Evolutionary conservation across 2,888 invertebrate species (phyloP), one percentile per base, ranked within the genome.

Genomic region (Polyommatus iphigenia): DNA sequence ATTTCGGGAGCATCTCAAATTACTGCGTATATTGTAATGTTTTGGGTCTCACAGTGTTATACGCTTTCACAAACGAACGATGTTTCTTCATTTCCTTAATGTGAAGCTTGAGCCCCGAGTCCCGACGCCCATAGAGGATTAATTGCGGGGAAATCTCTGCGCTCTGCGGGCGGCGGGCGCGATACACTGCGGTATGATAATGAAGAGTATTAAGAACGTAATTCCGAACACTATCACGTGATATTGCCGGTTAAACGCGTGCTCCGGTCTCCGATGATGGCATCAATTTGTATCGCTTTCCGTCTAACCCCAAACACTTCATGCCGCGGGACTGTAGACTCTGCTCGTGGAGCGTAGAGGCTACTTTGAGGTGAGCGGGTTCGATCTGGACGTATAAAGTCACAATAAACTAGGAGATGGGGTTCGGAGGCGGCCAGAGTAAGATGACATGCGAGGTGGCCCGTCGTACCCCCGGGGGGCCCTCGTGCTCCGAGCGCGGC

Each of bases 201-300:
- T 72, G 59, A 73, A 46, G 20, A 73, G 85, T 86, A 88, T 87
- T 89, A 89, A 88, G 88, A 87, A 86, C 86, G 85, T 85, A 86
- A 88, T 57, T 77, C 29, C 67, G 41, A 71, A 71, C 71, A 32
- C 57, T 77, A 54, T 32, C 57, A 54, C 71, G 29, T 32, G 54
- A 71, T 79, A 78, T 79, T 78, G 78, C 78, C 72, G 80, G 77
- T 78, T 79, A 78, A 77, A 79, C 80, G 78, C 80, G 78, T 81
- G 89, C 87, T 85, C 86, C 86, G 84, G 81, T 84, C 85, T 86
- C 85, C 86, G 86, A 83, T 83, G 85, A 85, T 84, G 85, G 82
- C 84, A 85, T 85, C 85, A 90, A 92, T 92, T 91, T 92, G 91
- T 92, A 90, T 87, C 85, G 90, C 88, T 89, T 86, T 86, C 87